Conservation (phyloP, 2,113 vertebrate species). For the Dipodomys stephensi region DNA sequence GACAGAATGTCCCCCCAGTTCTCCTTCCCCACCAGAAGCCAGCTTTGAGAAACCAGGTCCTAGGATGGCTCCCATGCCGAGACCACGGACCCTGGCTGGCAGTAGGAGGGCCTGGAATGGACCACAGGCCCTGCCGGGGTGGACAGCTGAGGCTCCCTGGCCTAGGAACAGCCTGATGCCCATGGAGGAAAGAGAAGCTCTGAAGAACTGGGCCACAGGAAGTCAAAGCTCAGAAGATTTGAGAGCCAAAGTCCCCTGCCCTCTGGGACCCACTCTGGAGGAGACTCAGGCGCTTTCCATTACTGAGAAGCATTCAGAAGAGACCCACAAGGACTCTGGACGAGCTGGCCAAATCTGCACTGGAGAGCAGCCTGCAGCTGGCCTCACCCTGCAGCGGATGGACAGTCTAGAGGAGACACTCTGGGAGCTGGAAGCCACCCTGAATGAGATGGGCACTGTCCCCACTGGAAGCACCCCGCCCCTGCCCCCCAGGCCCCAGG, state of each 20-base stretch:
- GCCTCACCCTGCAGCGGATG: conserved; percentile 82
- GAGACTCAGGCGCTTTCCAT: neutral
- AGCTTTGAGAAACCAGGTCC: conserved; percentile 49
- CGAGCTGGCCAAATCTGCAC: neutral
- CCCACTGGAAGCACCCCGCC: neutral
- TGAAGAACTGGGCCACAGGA: conserved; percentile 59
- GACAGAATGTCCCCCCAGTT: conserved; percentile 88
- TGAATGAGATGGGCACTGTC: conserved; percentile 88
- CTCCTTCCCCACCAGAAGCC: conserved; percentile 82
- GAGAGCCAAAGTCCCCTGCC: neutral
- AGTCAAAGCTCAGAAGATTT: neutral
- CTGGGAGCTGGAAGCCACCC: conserved; percentile 92
- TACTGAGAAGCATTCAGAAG: neutral
- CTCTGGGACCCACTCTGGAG: neutral
- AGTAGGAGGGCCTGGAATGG: neutral
- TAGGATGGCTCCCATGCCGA: conserved; percentile 15
- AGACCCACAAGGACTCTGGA: neutral
- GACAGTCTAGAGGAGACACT: conserved; percentile 97
- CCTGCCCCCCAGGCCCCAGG: conserved; percentile 39
- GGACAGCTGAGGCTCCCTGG: neutral
- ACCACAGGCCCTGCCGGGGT: neutral
- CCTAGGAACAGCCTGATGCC: neutral
- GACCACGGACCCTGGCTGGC: conserved; percentile 25
- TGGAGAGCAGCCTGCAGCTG: neutral
- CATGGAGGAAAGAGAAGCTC: neutral